Base-by-base conservation (phyloP, 2,888 invertebrate species). In the Onchidella celtica region DNA sequence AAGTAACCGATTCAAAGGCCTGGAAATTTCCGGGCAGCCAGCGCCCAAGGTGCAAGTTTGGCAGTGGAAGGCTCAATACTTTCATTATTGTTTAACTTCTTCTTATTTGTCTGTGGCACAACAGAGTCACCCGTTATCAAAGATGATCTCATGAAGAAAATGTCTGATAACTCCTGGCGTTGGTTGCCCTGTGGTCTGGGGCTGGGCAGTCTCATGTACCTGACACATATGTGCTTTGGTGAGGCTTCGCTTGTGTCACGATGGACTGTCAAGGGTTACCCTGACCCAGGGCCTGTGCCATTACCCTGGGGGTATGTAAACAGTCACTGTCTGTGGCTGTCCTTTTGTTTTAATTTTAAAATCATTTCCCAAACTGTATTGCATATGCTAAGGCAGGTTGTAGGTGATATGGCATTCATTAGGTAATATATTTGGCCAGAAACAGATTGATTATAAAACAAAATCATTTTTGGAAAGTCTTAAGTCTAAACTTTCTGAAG, bases 201-300 rank as follows among this genome's bases (percentile, higher is more conserved):
- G 0, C 89, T 93, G 76, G 93, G 93, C 32, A 92, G 92, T 86
- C 85, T 93, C 55, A 70, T 93, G 57, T 93, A 89, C 82, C 83
- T 92, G 59, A 90, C 91, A 32, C 90, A 92, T 73, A 89, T 90
- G 87, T 86, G 91, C 68, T 93, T 92, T 87, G 93, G 93, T 24
- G 93, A 93, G 81, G 91, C 90, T 6, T 93, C 93, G 0, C 84
- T 93, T 3, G 85, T 93, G 14, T 88, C 89, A 17, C 87, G 93
- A 55, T 93, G 93, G 93, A 88, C 89, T 1, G 92, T 92, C 9
- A 86, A 84, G 34, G 90, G 91, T 3, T 92, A 90, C 84, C 93
- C 93, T 11, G 85, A 92, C 76, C 82, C 87, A 68, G 93, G 93
- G 36, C 93, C 93, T 3, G 83, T 84, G 68, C 93, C 93, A 2